Evolutionary conservation across 1,140 invertebrate species (phyloP), one percentile per base, ranked within the genome.

Genomic region (Euura saliciscinereae): DNA sequence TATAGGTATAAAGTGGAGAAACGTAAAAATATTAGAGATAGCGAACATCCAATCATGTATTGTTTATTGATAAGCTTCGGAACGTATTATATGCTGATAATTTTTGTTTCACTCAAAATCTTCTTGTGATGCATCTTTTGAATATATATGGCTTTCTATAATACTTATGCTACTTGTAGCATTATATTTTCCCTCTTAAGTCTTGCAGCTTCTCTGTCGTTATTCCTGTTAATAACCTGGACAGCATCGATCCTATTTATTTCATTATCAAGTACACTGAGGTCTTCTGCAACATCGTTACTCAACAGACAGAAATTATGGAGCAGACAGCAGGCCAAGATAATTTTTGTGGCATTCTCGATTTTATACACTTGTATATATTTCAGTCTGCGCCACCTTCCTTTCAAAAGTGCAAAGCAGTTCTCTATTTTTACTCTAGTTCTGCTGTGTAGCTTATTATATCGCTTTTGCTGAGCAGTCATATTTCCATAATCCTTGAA

Each of bases 401-500:
- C 43, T 13, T 69, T 69, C 13, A 2, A 43, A 8, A 51, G 11
- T 51, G 46, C 46, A 51, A 51, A 51, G 46, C 46, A 51, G 11
- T 51, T 51, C 2, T 2, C 46, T 51, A 51, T 51, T 51, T 51
- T 51, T 8, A 51, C 46, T 2, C 46, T 51, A 51, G 46, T 51
- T 51, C 46, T 51, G 46, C 46, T 51, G 11, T 51, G 46, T 11
- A 51, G 11, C 46, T 51, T 51, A 13, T 69, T 69, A 69, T 45
- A 72, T 3, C 42, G n/a, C 44, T 43, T 73, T 65, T 73, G 67
- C 45, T 43, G 11, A 65, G 64, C 6, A 65, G 4, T 73, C 43
- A 73, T 65, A 66, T 69, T 67, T 59, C 72, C 46, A 13, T 73
- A 70, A 65, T 73, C 72, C 65, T 42, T n/a, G 13, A 70, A 73